Percentiles rank a stretch among this genome's conserved stretches.
Evolutionary conservation across 1,140 invertebrate species (phyloP).

Genomic region (Chlorops oryzae): DNA sequence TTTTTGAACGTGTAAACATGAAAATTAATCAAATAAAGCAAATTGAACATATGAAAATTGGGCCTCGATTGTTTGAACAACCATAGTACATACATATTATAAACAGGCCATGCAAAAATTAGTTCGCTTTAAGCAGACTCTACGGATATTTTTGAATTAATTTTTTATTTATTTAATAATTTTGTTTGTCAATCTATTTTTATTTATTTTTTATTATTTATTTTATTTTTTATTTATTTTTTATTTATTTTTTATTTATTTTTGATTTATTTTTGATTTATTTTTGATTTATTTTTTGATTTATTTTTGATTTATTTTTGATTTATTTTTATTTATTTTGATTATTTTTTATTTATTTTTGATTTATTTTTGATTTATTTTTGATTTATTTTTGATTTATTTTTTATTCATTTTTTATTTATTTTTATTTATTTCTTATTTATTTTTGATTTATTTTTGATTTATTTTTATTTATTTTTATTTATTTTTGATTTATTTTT

Average conservation of each 20-base stretch:
- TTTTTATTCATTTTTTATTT: neutral
- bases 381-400: neutral
- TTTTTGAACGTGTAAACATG: too few species aligned
- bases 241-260: neutral
- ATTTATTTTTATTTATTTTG: neutral
- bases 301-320: neutral
- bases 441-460: neutral
- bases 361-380: neutral
- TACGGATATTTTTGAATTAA: neutral
- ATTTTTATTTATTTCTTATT: neutral
- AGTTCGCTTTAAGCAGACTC: too few species aligned
- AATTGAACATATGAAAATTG: too few species aligned
- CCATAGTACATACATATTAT: too few species aligned
- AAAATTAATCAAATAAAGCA: too few species aligned
- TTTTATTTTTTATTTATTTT: neutral
- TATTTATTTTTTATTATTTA: neutral
- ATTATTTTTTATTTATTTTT: neutral
- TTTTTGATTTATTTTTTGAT: neutral
- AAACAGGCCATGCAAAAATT: too few species aligned
- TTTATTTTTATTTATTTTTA: neutral
- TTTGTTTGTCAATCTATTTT: neutral
- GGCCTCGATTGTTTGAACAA: too few species aligned
- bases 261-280: neutral
- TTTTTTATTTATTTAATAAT: neutral
- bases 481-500: neutral